Evolutionary conservation across 1,140 invertebrate species (phyloP).

Genomic region (Drosophila nigromelanica): DNA sequence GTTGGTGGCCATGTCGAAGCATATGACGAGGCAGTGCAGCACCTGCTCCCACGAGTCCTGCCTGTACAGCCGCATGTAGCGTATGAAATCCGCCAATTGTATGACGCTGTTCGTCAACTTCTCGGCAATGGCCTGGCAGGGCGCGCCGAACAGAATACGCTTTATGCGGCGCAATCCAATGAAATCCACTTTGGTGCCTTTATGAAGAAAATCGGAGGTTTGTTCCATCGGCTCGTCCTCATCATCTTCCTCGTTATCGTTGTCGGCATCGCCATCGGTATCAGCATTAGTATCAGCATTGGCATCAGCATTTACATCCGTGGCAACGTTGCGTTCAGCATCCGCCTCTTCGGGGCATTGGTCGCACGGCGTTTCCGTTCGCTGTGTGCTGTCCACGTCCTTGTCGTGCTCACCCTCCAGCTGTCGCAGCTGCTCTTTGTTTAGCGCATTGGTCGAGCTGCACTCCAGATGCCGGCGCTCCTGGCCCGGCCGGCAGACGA

Average conservation of each 20-base stretch:
- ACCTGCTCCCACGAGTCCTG: conserved; percentile 79
- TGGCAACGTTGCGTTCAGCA: background rate
- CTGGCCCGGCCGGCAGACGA: conserved; percentile 49
- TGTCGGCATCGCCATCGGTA: conserved; percentile 44
- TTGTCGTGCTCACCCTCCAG: conserved; percentile 72
- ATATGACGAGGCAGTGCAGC: conserved; percentile 92
- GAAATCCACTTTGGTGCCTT: conserved; percentile 86
- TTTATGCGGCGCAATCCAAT: conserved; percentile 88
- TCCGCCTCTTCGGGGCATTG: background rate
- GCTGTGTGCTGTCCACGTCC: conserved; percentile 31
- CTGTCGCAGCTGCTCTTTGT: conserved; percentile 88
- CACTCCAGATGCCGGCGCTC: conserved; percentile 79
- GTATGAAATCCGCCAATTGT: conserved; percentile 85
- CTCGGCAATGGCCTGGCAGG: conserved; percentile 85
- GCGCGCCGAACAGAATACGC: conserved; percentile 85
- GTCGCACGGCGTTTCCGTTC: background rate
- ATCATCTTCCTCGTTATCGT: conserved; percentile 23
- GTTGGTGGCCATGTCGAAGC: conserved; percentile 94
- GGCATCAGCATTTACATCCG: background rate
- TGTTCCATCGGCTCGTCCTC: conserved; percentile 65
- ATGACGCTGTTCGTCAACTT: conserved; percentile 93
- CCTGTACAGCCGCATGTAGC: conserved; percentile 56
- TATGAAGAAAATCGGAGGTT: conserved; percentile 23
- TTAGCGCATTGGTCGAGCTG: conserved; percentile 78
- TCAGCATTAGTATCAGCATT: background rate